phyloP scores from a whole-genome alignment of 1,140 invertebrate genomes.

The Aplysia californica region DNA sequence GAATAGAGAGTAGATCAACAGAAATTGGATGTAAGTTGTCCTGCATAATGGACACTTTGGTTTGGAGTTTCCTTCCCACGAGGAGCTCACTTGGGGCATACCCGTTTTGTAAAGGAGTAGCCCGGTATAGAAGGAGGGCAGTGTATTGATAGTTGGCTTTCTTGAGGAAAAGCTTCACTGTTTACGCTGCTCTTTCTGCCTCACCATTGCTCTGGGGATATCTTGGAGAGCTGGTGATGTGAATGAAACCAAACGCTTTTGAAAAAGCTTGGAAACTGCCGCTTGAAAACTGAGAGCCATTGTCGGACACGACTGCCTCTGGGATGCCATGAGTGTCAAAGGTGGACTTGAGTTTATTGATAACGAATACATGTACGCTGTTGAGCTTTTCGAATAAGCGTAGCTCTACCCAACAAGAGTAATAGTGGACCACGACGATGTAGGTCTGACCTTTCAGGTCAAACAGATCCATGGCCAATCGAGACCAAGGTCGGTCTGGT shows the following conservation, averaged over 20 bases:
- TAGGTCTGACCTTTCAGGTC: background rate
- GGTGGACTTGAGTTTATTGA: background rate
- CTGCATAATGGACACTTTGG: constrained; percentile 11
- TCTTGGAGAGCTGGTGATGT: constrained; percentile 35
- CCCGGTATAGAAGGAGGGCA: constrained; percentile 28
- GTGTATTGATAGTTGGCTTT: constrained; percentile 35
- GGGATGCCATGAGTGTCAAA: background rate
- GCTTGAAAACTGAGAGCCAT: background rate
- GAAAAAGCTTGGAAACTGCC: constrained; percentile 29
- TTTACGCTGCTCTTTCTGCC: constrained; percentile 38
- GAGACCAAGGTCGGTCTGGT: background rate
- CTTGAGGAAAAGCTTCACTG: constrained; percentile 32
- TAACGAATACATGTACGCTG: too few species aligned
- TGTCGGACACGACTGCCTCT: background rate
- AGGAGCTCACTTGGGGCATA: constrained; percentile 31
- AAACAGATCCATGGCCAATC: background rate
- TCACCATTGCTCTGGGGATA: constrained; percentile 41
- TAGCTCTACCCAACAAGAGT: background rate
- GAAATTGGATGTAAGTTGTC: background rate
- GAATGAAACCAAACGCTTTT: constrained; percentile 34
- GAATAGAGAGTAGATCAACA: background rate
- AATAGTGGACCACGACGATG: background rate
- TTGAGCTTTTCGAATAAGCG: too few species aligned
- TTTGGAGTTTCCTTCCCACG: constrained; percentile 35
- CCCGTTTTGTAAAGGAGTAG: constrained; percentile 29